These are phyloP conservation scores for Microctonus hyperodae DNA, from an alignment of 2,888 invertebrate species.

Conservation along the genomic window DNA sequence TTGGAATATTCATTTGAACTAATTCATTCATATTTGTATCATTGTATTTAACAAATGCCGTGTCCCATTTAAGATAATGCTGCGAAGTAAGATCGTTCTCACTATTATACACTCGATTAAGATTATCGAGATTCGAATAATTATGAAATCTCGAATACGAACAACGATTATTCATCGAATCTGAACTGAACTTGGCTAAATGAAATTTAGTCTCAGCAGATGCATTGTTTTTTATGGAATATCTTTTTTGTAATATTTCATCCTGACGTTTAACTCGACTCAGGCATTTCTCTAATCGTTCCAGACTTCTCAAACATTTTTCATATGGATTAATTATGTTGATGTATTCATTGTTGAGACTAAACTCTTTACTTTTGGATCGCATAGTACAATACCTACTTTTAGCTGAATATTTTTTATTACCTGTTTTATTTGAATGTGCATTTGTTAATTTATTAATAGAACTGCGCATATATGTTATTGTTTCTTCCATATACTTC, in stretches of 20 bases:
- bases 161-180: slow-evolving; percentile 26
- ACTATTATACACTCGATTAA: slow-evolving; percentile 8
- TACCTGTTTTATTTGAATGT: slow-evolving; percentile 29
- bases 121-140: slow-evolving; percentile 12
- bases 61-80: background rate
- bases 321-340: slow-evolving; percentile 46
- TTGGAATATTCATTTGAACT: background rate
- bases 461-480: slow-evolving; percentile 52
- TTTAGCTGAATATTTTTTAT: slow-evolving; percentile 32
- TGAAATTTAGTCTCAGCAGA: slow-evolving; percentile 54
- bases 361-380: slow-evolving; percentile 28
- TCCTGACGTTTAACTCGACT: slow-evolving; percentile 47
- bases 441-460: slow-evolving; percentile 50
- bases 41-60: background rate
- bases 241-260: slow-evolving; percentile 45
- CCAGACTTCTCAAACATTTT: slow-evolving; percentile 49
- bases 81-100: background rate
- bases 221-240: slow-evolving; percentile 42
- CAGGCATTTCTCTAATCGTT: slow-evolving; percentile 47
- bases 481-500: slow-evolving; percentile 50
- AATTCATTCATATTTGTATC: background rate
- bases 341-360: slow-evolving; percentile 30
- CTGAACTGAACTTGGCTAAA: slow-evolving; percentile 49
- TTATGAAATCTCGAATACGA: slow-evolving; percentile 16
- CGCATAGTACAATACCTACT: background rate